Percentiles rank a stretch among this genome's conserved stretches.
These are phyloP conservation scores for Borostomias antarcticus DNA, from an alignment of 2,797 vertebrate species.

Conservation along the genomic window DNA sequence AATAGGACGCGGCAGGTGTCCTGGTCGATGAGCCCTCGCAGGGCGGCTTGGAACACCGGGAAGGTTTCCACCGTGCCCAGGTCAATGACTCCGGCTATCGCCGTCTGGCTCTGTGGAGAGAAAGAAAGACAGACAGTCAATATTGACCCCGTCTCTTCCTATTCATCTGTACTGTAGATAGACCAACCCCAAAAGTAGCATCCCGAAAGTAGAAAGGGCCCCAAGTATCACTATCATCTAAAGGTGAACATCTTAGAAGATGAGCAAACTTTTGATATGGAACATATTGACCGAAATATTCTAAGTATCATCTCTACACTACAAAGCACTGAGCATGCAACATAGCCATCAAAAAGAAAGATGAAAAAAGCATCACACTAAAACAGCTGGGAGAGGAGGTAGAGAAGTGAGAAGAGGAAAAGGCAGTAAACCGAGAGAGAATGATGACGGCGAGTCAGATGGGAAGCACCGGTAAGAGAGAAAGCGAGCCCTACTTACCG, in stretches of 20 bases:
- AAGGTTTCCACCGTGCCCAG: constrained; percentile 94
- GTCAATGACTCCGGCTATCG: constrained; percentile 93
- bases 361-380: constrained; percentile 33
- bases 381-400: constrained; percentile 5
- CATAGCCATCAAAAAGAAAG: constrained; percentile 54
- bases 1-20: constrained; percentile 87
- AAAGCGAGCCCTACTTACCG: constrained; percentile 92
- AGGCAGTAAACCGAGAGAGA: constrained; percentile 34
- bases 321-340: constrained; percentile 69
- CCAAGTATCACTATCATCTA: neutral
- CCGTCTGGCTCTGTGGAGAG: constrained; percentile 76
- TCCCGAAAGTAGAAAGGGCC: neutral
- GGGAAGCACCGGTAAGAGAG: constrained; percentile 68
- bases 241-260: neutral
- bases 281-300: neutral
- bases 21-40: constrained; percentile 93
- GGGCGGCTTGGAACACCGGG: constrained; percentile 89
- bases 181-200: neutral
- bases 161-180: neutral
- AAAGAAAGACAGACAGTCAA: constrained; percentile 49
- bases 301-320: constrained; percentile 30
- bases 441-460: constrained; percentile 33
- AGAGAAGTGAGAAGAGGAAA: constrained; percentile 14
- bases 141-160: neutral
- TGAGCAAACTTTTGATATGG: neutral